Percentiles rank a stretch among this genome's conserved stretches.
Evolutionary conservation across 2,113 vertebrate species (phyloP).

Genomic region (Alligator mississippiensis): DNA sequence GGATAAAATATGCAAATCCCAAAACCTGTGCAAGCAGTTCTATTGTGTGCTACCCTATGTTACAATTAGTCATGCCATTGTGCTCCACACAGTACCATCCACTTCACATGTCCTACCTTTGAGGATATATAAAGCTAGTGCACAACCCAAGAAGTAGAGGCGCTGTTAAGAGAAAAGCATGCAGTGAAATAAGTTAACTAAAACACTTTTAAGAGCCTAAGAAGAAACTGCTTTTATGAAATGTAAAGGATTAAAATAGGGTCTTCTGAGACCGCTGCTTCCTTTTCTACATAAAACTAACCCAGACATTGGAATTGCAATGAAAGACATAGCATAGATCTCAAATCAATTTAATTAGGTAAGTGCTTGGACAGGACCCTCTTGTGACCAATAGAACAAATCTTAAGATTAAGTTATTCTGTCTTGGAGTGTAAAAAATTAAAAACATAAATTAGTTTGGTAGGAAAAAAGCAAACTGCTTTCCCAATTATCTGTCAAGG

Average conservation of each 20-base stretch:
- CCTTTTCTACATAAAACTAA: constrained; percentile 12
- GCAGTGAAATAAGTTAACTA: background rate
- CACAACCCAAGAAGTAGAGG: background rate
- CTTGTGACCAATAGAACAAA: background rate
- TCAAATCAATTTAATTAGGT: background rate
- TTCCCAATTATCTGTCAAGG: constrained; percentile 66
- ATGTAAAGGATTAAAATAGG: background rate
- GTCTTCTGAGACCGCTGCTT: background rate
- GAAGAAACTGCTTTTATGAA: background rate
- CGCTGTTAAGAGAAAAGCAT: background rate
- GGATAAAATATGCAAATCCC: background rate
- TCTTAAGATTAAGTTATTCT: background rate
- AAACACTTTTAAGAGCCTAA: background rate
- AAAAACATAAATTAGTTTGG: background rate
- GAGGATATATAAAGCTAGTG: accelerated
- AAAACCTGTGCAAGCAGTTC: background rate
- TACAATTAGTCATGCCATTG: background rate
- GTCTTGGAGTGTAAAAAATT: background rate
- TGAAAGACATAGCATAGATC: background rate
- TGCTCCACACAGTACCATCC: background rate
- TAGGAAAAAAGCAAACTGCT: constrained; percentile 55
- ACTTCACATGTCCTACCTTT: background rate
- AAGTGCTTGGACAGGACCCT: background rate
- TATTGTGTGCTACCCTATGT: background rate
- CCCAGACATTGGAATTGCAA: background rate